Percentiles rank a stretch among this genome's conserved stretches.
phyloP scores from a whole-genome alignment of 2,888 invertebrate genomes.

The Loripinus fragilis region DNA sequence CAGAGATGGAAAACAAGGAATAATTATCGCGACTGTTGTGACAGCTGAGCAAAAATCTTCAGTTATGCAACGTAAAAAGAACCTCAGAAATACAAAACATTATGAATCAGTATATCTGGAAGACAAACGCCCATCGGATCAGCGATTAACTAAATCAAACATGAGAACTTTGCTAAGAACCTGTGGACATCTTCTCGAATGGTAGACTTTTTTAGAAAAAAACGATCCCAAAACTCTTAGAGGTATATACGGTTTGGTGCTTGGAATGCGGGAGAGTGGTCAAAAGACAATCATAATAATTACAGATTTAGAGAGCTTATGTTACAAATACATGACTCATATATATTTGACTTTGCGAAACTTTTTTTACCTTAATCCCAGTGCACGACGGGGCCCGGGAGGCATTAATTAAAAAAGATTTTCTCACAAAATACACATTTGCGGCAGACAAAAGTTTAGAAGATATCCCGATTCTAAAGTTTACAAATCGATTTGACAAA shows the following conservation, averaged over 20 bases:
- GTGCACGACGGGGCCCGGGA: constrained; percentile 28
- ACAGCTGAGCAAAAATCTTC: neutral
- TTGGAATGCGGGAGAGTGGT: constrained; percentile 28
- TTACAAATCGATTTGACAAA: neutral
- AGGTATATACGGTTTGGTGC: constrained; percentile 15
- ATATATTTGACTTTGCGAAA: constrained; percentile 22
- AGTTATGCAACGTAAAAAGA: neutral
- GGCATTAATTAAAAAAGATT: constrained; percentile 20
- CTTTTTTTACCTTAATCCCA: neutral
- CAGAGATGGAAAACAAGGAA: neutral
- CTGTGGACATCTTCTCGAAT: too few relatives aligned
- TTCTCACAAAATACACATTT: constrained; percentile 6
- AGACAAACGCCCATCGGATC: neutral
- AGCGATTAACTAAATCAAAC: neutral
- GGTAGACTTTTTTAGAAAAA: neutral
- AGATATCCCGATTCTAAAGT: constrained; percentile 16
- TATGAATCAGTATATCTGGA: neutral
- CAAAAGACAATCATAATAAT: constrained; percentile 4
- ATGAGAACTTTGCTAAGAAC: neutral
- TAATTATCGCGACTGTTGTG: neutral
- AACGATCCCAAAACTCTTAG: neutral
- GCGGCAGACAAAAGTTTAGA: constrained; percentile 3
- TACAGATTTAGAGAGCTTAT: constrained; percentile 8
- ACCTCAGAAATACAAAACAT: neutral
- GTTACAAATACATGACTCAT: neutral